phyloP scores from a whole-genome alignment of 2,888 invertebrate species.

The Cosmopolites sordidus region DNA sequence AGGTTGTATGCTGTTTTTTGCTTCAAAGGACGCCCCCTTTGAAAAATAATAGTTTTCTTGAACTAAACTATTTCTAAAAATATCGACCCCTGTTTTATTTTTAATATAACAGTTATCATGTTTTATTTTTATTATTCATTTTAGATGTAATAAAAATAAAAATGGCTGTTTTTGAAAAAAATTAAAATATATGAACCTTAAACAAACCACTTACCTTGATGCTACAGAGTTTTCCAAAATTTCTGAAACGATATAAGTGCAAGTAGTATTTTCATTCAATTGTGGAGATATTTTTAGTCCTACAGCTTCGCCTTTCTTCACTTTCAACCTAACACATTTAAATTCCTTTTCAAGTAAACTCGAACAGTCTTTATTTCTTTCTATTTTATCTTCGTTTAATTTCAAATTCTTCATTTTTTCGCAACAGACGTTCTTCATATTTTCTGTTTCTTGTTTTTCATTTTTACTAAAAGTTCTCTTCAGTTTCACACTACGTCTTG shows the following conservation, averaged over 20 bases:
- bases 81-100: no score
- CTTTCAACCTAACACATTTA: constrained; percentile 39
- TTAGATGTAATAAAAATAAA: no score
- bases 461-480: constrained; percentile 28
- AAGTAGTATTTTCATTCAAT: constrained; percentile 27
- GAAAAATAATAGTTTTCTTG: background rate
- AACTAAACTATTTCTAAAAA: background rate
- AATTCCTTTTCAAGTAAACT: constrained; percentile 36
- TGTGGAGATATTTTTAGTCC: constrained; percentile 38
- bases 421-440: constrained; percentile 26
- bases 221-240: constrained; percentile 52
- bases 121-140: no score
- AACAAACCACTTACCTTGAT: constrained; percentile 51
- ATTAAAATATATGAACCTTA: no score
- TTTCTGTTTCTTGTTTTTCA: constrained; percentile 16
- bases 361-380: background rate
- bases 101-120: no score
- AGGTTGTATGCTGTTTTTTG: no score
- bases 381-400: constrained; percentile 20
- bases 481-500: constrained; percentile 26
- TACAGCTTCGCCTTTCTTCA: constrained; percentile 31
- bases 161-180: no score
- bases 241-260: constrained; percentile 50
- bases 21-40: no score
- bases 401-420: constrained; percentile 34